Percentiles rank a stretch among this genome's conserved stretches.
These are phyloP conservation scores for Odontophorus gujanensis DNA, from an alignment of 2,113 vertebrate genomes.

Conservation along the genomic window DNA sequence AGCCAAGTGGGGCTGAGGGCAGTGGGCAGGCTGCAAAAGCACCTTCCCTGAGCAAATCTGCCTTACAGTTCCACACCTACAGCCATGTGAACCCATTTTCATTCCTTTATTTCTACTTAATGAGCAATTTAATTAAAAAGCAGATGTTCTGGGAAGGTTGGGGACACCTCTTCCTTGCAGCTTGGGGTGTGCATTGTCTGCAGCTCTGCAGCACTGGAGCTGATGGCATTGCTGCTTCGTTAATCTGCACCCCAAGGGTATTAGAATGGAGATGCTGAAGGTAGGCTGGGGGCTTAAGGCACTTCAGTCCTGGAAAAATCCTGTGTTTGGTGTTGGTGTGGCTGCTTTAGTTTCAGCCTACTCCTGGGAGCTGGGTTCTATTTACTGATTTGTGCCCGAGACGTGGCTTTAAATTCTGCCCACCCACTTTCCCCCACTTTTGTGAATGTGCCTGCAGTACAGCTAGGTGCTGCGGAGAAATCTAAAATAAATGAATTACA, in stretches of 20 bases:
- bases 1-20: background rate
- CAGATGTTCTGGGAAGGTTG: fast-evolving
- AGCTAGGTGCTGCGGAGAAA: background rate
- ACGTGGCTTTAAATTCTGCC: background rate
- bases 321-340: fast-evolving
- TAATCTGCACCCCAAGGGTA: fast-evolving
- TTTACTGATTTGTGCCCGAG: background rate
- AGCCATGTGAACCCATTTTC: background rate
- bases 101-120: background rate
- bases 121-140: background rate
- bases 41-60: background rate
- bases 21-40: background rate
- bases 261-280: background rate
- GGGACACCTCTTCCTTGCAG: background rate
- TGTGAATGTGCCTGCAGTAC: background rate
- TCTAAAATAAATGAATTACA: background rate
- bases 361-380: background rate
- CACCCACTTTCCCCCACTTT: fast-evolving
- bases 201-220: background rate
- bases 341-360: background rate
- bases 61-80: background rate
- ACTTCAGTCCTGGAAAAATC: background rate
- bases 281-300: background rate
- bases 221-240: background rate
- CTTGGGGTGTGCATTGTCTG: fast-evolving